Conservation (phyloP, 2,888 invertebrate genomes). For the Coelopa pilipes region DNA sequence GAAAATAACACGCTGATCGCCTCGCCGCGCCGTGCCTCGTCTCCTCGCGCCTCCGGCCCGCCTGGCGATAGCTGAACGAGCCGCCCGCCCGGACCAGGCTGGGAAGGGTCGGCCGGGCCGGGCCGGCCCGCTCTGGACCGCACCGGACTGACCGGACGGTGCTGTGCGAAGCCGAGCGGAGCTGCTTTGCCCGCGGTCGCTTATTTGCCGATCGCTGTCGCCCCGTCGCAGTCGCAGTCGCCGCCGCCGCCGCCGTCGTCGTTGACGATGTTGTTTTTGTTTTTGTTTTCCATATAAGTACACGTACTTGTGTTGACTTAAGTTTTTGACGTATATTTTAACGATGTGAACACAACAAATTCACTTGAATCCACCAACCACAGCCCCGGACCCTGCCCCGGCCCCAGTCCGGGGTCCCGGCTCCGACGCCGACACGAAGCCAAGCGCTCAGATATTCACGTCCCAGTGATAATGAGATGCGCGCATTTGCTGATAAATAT, state of each 20-base stretch:
- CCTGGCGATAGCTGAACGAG: constrained; percentile 9
- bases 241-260: background rate
- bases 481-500: constrained; percentile 48
- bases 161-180: background rate
- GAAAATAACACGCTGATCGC: constrained; percentile 31
- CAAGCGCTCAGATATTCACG: constrained; percentile 59
- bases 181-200: background rate
- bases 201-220: constrained; percentile 34
- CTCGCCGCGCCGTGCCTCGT: background rate
- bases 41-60: background rate
- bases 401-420: no score
- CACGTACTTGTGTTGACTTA: constrained; percentile 60
- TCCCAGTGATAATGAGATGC: constrained; percentile 64
- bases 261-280: background rate
- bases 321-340: constrained; percentile 62
- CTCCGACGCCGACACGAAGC: no score
- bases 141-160: background rate
- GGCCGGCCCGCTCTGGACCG: no score
- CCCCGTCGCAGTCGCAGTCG: constrained; percentile 38
- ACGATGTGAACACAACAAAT: constrained; percentile 61
- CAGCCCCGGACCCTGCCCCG: constrained; percentile 44
- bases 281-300: constrained; percentile 51
- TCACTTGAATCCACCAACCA: constrained; percentile 56
- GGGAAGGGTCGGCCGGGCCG: background rate
- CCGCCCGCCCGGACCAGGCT: background rate